Evolutionary conservation across 1,140 invertebrate genomes (phyloP).

Genomic region (Drosophila pectinifera): DNA sequence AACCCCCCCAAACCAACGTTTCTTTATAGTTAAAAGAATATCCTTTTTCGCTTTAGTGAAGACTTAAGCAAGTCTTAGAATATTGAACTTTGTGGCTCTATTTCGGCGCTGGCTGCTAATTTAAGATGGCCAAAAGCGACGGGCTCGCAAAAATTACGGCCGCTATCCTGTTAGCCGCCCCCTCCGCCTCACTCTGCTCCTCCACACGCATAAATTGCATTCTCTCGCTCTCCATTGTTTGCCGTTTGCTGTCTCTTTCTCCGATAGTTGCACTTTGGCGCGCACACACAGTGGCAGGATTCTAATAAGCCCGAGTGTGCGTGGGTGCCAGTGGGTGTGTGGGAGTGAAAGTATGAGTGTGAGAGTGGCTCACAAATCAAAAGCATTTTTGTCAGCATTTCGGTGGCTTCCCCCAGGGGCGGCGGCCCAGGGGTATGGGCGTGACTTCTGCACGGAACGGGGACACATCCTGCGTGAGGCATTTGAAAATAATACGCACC

Average conservation of each 20-base stretch:
- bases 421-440: background rate
- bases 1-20: background rate
- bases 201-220: slow-evolving; percentile 50
- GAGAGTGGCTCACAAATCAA: slow-evolving; percentile 35
- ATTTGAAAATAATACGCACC: slow-evolving; percentile 39
- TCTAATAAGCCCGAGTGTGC: slow-evolving; percentile 44
- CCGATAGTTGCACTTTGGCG: slow-evolving; percentile 46
- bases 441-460: slow-evolving; percentile 28
- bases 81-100: background rate
- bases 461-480: slow-evolving; percentile 30
- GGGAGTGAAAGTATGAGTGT: slow-evolving; percentile 1
- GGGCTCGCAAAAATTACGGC: slow-evolving; percentile 40
- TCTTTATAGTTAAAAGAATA: background rate
- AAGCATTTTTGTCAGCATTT: slow-evolving; percentile 54
- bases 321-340: background rate
- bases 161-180: slow-evolving; percentile 60
- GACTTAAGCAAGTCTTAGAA: background rate
- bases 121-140: slow-evolving; percentile 1
- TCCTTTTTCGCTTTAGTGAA: background rate
- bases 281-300: slow-evolving; percentile 38
- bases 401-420: slow-evolving; percentile 21
- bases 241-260: slow-evolving; percentile 42
- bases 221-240: slow-evolving; percentile 15
- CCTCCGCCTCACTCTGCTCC: background rate
- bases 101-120: background rate